Conservation (phyloP, 1,140 invertebrate species). For the Camponotus pennsylvanicus region DNA sequence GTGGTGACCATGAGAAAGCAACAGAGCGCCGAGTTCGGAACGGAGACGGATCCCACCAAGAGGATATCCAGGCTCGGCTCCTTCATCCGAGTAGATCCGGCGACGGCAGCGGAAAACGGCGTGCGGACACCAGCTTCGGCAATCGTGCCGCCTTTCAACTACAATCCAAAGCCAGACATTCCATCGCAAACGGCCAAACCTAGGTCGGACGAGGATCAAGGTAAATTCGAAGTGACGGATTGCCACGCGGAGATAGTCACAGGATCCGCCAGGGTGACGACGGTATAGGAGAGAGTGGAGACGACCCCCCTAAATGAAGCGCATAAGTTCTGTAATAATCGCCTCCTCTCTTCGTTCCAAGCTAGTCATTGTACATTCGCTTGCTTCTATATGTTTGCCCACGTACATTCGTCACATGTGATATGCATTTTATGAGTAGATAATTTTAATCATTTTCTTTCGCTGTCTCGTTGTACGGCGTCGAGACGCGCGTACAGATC, state of each 20-base stretch:
- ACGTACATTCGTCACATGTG: slow-evolving; percentile 51
- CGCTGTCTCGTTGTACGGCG: slow-evolving; percentile 46
- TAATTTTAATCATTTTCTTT: slow-evolving; percentile 58
- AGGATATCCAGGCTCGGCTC: slow-evolving; percentile 86
- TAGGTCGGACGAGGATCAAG: slow-evolving; percentile 66
- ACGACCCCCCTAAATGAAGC: slow-evolving; percentile 14
- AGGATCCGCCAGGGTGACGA: slow-evolving; percentile 80
- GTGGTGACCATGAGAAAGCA: slow-evolving; percentile 76
- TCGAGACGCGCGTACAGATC: slow-evolving; percentile 28
- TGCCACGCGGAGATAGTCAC: slow-evolving; percentile 77
- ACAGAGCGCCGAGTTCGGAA: slow-evolving; percentile 46
- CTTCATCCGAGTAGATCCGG: slow-evolving; percentile 83
- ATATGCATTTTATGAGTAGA: slow-evolving; percentile 51
- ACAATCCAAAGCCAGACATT: slow-evolving; percentile 82
- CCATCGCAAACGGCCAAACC: slow-evolving; percentile 60
- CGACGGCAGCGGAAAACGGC: slow-evolving; percentile 65
- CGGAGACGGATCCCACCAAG: slow-evolving; percentile 74
- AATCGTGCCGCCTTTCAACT: slow-evolving; percentile 87
- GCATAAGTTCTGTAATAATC: slow-evolving; percentile 61
- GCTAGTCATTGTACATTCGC: slow-evolving; percentile 78
- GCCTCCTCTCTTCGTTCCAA: slow-evolving; percentile 66
- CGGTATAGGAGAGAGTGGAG: slow-evolving; percentile 75
- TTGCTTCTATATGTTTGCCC: slow-evolving; percentile 41
- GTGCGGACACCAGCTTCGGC: slow-evolving; percentile 82
- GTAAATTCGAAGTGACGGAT: slow-evolving; percentile 68